Evolutionary conservation across 2,113 vertebrate genomes (phyloP), one percentile per base, ranked within the genome.

Genomic region (Tragulus kanchil): DNA sequence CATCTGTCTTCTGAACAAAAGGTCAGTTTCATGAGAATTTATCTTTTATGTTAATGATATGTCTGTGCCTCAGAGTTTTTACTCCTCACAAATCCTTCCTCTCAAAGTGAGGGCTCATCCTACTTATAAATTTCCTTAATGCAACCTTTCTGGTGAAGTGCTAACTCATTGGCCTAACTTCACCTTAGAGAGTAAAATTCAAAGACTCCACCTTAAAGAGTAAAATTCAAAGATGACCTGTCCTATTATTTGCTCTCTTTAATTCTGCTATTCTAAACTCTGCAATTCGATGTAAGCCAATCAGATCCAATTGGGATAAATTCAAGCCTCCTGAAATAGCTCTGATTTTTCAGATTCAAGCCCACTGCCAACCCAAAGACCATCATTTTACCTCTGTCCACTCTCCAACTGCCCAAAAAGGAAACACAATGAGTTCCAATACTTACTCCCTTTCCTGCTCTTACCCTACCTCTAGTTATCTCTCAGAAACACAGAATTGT

Each of bases 281-380:
- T 16, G 12, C 77, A 90, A 15, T 61, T 88, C 13, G 23, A 78
- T 14, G 54, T 77, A 78, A 95, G 23, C 69, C 77, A 62, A 78
- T 92, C 52, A 85, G n/a, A 92, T 87, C 12, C 26, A 71, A 71
- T 91, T 94, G 64, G 52, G 28, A 65, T 97, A 82, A 95, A 94
- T 91, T 21, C 23, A 85, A 56, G 4, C 26, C 45, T 96, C 23
- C 54, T 82, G 62, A 85, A 96, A 28, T 59, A 77, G 50, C 54
- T 96, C 71, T 84, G 42, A 69, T 92, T 92, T 96, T 95, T 93
- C 52, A 89, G 23, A 93, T 48, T 62, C 4, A 94, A 77, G 17
- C 2, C 26, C 69, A 75, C 14, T 17, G 28, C 58, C 90, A 93
- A 69, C 12, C 14, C 45, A 82, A 85, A 36, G 8, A 6, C 45